Percentiles rank a stretch among this genome's conserved stretches.
These are phyloP conservation scores for Nettapus auritus DNA, from an alignment of 2,113 vertebrate species.

Conservation along the genomic window DNA sequence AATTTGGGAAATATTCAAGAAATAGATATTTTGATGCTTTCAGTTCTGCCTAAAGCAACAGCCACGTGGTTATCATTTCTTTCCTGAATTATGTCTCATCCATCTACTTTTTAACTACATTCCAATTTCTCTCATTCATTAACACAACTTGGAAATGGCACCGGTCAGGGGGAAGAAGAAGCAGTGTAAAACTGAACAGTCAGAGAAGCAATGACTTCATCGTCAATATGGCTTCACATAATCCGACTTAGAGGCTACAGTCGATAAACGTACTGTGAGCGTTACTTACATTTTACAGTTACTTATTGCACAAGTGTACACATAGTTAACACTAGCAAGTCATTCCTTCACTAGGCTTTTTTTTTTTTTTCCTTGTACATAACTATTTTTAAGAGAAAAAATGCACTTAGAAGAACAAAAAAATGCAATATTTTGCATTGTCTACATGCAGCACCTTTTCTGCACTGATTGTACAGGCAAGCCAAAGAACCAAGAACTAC, in stretches of 20 bases:
- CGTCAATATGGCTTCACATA: background rate
- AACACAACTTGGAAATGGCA: background rate
- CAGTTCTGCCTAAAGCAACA: background rate
- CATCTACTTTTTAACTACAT: background rate
- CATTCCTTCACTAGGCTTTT: background rate
- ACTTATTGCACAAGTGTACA: background rate
- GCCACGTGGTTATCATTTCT: background rate
- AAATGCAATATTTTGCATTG: background rate
- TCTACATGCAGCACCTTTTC: background rate
- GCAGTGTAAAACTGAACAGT: background rate
- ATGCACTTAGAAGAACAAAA: background rate
- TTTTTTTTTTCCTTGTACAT: background rate
- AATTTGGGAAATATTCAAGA: background rate
- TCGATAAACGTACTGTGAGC: background rate
- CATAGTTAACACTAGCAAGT: background rate
- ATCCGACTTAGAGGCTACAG: background rate
- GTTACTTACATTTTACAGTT: background rate
- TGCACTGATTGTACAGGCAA: background rate
- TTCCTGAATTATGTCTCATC: background rate
- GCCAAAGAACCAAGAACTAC: background rate
- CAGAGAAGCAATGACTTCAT: background rate
- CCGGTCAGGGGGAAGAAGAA: background rate
- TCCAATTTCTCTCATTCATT: background rate
- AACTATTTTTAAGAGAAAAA: background rate
- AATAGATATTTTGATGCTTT: background rate